Conservation (phyloP, 2,797 vertebrate species). For the Passerculus sandwichensis region DNA sequence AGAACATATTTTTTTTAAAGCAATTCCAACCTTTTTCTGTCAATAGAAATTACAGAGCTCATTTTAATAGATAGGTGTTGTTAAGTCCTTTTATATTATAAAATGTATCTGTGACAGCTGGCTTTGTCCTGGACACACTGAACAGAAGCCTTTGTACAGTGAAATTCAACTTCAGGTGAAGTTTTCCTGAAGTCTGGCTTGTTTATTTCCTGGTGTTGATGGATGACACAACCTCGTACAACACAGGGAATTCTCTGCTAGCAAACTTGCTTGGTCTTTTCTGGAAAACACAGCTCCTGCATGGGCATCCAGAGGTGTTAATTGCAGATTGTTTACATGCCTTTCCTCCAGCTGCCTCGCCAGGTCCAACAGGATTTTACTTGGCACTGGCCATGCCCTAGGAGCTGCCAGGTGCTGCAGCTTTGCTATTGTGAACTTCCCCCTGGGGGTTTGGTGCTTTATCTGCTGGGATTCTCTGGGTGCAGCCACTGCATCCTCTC, state of each 20-base stretch:
- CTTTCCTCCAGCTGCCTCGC: background rate
- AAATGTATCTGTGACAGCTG: background rate
- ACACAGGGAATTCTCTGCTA: background rate
- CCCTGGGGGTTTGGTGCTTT: accelerated
- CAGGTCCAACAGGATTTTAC: background rate
- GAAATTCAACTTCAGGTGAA: background rate
- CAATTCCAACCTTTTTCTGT: background rate
- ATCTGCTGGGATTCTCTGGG: background rate
- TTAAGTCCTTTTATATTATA: conserved; percentile 20
- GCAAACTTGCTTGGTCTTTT: background rate
- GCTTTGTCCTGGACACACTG: background rate
- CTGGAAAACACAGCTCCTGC: background rate
- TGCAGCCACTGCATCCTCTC: background rate
- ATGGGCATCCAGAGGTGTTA: background rate
- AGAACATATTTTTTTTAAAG: background rate
- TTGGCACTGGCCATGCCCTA: background rate
- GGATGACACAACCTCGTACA: background rate
- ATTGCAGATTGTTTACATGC: background rate
- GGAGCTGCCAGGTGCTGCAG: background rate
- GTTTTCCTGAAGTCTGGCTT: background rate
- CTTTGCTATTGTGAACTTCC: background rate
- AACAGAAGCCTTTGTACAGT: background rate
- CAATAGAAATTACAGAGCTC: background rate
- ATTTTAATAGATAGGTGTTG: background rate
- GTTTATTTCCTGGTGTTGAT: background rate